Evolutionary conservation across 2,797 vertebrate species (phyloP), one percentile per base, ranked within the genome.

Genomic region (Taeniopygia guttata): DNA sequence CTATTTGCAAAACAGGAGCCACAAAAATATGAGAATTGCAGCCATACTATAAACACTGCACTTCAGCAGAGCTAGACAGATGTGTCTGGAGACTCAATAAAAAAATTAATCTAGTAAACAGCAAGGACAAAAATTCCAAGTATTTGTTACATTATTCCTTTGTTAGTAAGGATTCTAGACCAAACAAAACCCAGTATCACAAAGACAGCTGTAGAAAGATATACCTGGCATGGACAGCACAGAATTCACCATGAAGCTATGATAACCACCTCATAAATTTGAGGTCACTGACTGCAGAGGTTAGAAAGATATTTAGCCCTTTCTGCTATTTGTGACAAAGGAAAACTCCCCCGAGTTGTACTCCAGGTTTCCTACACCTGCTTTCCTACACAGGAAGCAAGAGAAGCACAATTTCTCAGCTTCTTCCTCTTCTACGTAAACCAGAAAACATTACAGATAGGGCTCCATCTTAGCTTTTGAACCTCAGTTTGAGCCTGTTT

Each of bases 1-100:
- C 77, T 92, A 68, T 77, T 88, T 75, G 48, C 89, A 82, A 94
- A 96, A 81, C 34, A 89, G 79, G 88, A 93, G 63, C 67, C 64
- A 87, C 48, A 75, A 77, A 79, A 96, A 84, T 40, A 89, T 48
- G 66, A 84, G 79, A 95, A 87, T 26, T 78, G 34, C 66, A 92
- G 82, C 16, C 60, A 20, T 45, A 38, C 51, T 66, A 78, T 45
- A 92, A 91, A 72, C 55, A 45, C 46, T 23, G 26, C 36, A 75
- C 69, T 90, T 56, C 17, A 83, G 54, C 66, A 82, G 38, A 87
- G 45, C 42, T 79, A 93, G 87, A 93, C 88, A 54, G 49, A 85
- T 43, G 26, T 66, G 56, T 69, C 84, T 92, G 55, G 73, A 92
- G 51, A 78, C 27, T 34, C 66, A 73, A 87, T 1, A 58, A 46